Evolutionary conservation across 2,113 vertebrate genomes (phyloP), one percentile per base, ranked within the genome.

Genomic region (Atlantisia rogersi): DNA sequence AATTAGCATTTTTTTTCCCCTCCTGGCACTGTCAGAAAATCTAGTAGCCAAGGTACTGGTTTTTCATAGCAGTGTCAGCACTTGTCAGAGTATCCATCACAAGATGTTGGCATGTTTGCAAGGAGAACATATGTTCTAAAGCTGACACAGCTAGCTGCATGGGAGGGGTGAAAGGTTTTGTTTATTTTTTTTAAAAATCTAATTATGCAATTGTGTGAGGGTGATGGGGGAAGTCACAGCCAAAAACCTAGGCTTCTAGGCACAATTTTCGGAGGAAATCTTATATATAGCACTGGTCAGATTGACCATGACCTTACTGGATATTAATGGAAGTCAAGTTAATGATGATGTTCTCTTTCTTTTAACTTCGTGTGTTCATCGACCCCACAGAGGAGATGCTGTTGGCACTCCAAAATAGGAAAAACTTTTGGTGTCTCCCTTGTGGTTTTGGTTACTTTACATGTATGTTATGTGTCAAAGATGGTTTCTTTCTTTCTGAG

Each of bases 171-270:
- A 95, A 90, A 97, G 76, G 21, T 15, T 95, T 93, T 52, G 46
- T 90, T 89, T 90, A 24, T 75, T 24, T 75, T 96, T 96, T 86
- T 79, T 6, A 86, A 91, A 95, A 94, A 91, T 88, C 65, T 83
- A 70, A 82, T 95, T 96, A 93, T 19, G 32, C 60, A 67, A 9
- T 90, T 88, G 52, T 83, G 19, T 20, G 53, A 70, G 42, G 31
- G 7, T 14, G 20, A 2, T 7, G 12, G 18, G 17, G 4, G 8
- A 44, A 73, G 48, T 53, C 77, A 29, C 42, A 92, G 32, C 31
- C 40, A 63, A 78, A 78, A 80, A 25, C 28, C 26, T 40, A 55
- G 50, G 15, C 44, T 88, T 37, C 44, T 68, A 83, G n/a, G 35
- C 73, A 67, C 39, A 74, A 22, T 18, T 83, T 71, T 81, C 76